Base-by-base conservation (phyloP, 2,797 vertebrate species). In the Gorsachius magnificus region DNA sequence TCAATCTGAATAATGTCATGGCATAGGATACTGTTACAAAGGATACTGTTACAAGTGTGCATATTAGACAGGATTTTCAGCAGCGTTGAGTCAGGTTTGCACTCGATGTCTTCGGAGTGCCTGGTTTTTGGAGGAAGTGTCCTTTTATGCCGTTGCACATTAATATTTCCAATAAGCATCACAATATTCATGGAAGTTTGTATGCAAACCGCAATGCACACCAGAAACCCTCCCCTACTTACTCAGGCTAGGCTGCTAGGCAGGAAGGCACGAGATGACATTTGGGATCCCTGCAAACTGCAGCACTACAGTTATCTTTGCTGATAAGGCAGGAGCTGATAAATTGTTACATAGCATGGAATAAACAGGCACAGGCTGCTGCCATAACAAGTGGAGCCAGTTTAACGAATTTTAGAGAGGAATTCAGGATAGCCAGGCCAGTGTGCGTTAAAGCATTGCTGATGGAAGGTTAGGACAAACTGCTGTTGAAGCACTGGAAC, bases 251-350 rank as follows among this genome's bases (percentile, higher is more conserved):
- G 25, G 6, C 22, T 89, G 57, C 22, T 31, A 61, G n/a, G 64
- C 10, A 75, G 65, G 25, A 94, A 84, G n/a, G 41, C 76, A n/a
- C 0, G 4, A 68, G 54, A 63, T 0, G 5, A 63, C 48, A 77
- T 60, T 35, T 48, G 54, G 48, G 31, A 87, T 66, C 78, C 38
- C 36, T 28, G 80, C 61, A 65, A 91, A 83, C 22, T 13, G 38
- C 53, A 92, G n/a, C 64, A 61, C 0, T 87, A 72, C 51, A 26
- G n/a, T 15, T 79, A 91, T 50, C 86, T 76, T 74, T 45, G 38
- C n/a, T 48, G 83, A 61, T 80, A 82, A 90, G 64, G 82, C 41
- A 87, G 53, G 31, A 95, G 58, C 41, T 85, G 66, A 74, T 61
- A 87, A 21, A 80, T 15, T 6, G 4, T 82, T 57, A 68, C 1